A percentile compares a stretch with the other conserved stretches of the same genome.
phyloP scores from a whole-genome alignment of 2,888 invertebrate genomes.

The Julus scandinavius region DNA sequence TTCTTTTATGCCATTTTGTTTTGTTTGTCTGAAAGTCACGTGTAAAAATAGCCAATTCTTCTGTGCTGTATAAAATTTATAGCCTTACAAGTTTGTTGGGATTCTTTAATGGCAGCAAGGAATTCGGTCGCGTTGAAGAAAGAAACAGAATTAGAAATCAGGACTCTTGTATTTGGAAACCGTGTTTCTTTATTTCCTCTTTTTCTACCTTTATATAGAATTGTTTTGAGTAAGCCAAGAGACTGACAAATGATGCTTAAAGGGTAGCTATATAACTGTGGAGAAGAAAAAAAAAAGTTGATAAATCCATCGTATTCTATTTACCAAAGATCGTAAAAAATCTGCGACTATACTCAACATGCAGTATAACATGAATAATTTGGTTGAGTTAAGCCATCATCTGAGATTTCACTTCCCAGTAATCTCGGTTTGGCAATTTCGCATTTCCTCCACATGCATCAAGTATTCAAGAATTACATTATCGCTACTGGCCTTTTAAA shows the following conservation, averaged over 20 bases:
- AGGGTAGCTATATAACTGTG: neutral
- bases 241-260: conserved; percentile 14
- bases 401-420: neutral
- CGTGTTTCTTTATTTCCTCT: neutral
- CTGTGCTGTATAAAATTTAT: conserved; percentile 19
- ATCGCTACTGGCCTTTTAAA: neutral
- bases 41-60: conserved; percentile 34
- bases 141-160: conserved; percentile 26
- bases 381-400: neutral
- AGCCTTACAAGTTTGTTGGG: conserved; percentile 1
- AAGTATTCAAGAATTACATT: neutral
- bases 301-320: neutral
- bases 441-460: conserved; percentile 7
- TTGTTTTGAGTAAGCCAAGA: neutral
- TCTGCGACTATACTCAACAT: neutral
- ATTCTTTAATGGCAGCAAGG: conserved; percentile 31
- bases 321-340: neutral
- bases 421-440: conserved; percentile 10
- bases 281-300: neutral
- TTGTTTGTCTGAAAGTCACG: conserved; percentile 16
- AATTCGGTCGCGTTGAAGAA: neutral
- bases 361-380: neutral
- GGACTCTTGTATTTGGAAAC: conserved; percentile 5
- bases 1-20: conserved; percentile 2
- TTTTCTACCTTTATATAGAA: neutral